A percentile compares a stretch with the other conserved stretches of the same genome.
Conservation (phyloP, 2,113 vertebrate species). For the Phylloscopus trochilus region DNA sequence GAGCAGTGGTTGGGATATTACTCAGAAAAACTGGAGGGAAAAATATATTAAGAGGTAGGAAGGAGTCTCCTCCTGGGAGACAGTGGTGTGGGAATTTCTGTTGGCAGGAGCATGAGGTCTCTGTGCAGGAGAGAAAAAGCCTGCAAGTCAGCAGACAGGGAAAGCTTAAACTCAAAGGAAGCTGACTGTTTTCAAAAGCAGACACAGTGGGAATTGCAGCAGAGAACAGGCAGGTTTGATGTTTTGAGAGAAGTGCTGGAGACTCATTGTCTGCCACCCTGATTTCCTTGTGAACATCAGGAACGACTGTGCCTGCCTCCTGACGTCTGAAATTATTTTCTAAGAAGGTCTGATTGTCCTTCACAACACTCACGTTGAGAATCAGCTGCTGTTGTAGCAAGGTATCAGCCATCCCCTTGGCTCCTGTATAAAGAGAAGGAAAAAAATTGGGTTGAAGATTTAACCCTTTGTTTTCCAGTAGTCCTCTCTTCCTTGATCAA, state of each 20-base stretch:
- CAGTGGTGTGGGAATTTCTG: neutral
- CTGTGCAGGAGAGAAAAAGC: neutral
- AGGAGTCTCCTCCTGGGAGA: neutral
- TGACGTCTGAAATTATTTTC: conserved; percentile 22
- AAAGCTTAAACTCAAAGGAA: neutral
- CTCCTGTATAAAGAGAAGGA: neutral
- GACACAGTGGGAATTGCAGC: neutral
- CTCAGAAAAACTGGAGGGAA: neutral
- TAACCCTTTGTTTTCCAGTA: neutral
- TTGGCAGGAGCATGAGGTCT: neutral
- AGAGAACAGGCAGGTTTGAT: neutral
- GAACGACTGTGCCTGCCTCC: rapidly evolving
- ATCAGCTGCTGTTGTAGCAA: conserved; percentile 14
- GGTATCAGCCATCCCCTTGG: neutral
- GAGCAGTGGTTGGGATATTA: neutral
- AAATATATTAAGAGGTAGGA: neutral
- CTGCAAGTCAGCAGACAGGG: neutral
- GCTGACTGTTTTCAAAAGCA: neutral
- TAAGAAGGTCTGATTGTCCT: neutral
- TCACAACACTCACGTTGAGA: neutral
- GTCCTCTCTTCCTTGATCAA: neutral
- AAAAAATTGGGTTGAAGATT: neutral
- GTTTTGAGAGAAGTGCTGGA: neutral
- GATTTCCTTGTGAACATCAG: neutral
- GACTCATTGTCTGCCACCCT: neutral